A percentile compares a stretch with the other conserved stretches of the same genome.
Evolutionary conservation across 2,888 invertebrate species (phyloP).

Genomic region (Neoitamus cyanurus): DNA sequence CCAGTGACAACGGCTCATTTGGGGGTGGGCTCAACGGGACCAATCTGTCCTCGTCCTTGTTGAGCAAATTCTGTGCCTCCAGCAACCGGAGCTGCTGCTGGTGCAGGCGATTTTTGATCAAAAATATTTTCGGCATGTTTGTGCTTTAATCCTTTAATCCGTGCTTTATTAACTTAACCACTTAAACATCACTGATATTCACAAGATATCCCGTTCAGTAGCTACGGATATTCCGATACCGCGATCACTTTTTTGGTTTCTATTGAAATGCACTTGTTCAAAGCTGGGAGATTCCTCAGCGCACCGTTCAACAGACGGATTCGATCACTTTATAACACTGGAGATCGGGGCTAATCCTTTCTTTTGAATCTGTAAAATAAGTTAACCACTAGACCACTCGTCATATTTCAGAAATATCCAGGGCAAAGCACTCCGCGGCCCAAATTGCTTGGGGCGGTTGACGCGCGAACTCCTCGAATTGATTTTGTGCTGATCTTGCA

Average conservation of each 20-base stretch:
- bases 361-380: constrained; percentile 52
- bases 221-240: constrained; percentile 5
- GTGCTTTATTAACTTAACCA: constrained; percentile 10
- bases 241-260: constrained; percentile 30
- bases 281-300: neutral
- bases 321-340: neutral
- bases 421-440: neutral
- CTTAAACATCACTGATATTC: constrained; percentile 32
- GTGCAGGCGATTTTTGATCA: constrained; percentile 90
- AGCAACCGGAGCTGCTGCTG: constrained; percentile 88
- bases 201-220: constrained; percentile 19
- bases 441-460: neutral
- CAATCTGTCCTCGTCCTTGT: constrained; percentile 72
- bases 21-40: constrained; percentile 72
- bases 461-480: neutral
- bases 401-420: constrained; percentile 35
- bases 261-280: constrained; percentile 17
- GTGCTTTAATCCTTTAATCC: constrained; percentile 35
- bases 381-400: constrained; percentile 35
- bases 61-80: constrained; percentile 82
- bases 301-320: neutral
- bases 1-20: constrained; percentile 72
- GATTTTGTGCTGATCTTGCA: neutral
- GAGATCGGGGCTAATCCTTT: constrained; percentile 46
- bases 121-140: constrained; percentile 91